Conservation (phyloP, 1,140 invertebrate genomes). For the Telenomus remus region DNA sequence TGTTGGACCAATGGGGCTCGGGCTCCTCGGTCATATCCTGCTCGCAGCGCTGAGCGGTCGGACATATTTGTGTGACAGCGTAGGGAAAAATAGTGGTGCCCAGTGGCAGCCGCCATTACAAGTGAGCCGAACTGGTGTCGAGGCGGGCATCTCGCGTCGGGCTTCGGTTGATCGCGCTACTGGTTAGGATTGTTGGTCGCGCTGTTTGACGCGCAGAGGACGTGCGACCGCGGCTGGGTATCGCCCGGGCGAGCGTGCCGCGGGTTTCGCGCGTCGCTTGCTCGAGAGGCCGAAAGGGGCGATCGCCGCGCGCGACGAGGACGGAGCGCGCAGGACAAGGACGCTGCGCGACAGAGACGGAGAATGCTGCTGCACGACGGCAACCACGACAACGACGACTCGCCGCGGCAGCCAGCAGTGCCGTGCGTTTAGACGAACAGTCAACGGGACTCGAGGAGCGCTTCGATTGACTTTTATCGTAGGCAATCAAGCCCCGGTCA, state of each 20-base stretch:
- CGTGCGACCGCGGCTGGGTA: conserved; percentile 7
- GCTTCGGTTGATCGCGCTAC: conserved; percentile 62
- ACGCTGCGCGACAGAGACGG: conserved; percentile 26
- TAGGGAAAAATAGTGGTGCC: conserved; percentile 89
- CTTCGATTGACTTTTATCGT: conserved; percentile 1
- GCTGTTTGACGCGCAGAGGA: conserved; percentile 8
- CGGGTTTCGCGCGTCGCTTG: conserved; percentile 29
- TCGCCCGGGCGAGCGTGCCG: conserved; percentile 12
- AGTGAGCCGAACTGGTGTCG: conserved; percentile 78
- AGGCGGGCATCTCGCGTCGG: conserved; percentile 63
- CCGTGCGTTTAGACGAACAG: conserved; percentile 53
- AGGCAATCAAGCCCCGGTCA: neutral
- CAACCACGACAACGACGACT: conserved; percentile 12
- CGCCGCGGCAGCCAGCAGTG: conserved; percentile 20
- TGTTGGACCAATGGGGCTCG: conserved; percentile 64
- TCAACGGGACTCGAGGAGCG: conserved; percentile 44
- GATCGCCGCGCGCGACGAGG: conserved; percentile 11
- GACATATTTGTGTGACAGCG: conserved; percentile 88
- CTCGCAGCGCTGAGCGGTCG: conserved; percentile 80
- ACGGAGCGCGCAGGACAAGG: conserved; percentile 37
- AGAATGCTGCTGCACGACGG: conserved; percentile 20
- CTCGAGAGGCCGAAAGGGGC: conserved; percentile 20
- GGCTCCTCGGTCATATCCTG: conserved; percentile 76
- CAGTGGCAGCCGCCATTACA: conserved; percentile 92
- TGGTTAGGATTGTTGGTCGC: conserved; percentile 2